Base-by-base conservation (phyloP, 2,797 vertebrate species). In the Nannoperca obscura region DNA sequence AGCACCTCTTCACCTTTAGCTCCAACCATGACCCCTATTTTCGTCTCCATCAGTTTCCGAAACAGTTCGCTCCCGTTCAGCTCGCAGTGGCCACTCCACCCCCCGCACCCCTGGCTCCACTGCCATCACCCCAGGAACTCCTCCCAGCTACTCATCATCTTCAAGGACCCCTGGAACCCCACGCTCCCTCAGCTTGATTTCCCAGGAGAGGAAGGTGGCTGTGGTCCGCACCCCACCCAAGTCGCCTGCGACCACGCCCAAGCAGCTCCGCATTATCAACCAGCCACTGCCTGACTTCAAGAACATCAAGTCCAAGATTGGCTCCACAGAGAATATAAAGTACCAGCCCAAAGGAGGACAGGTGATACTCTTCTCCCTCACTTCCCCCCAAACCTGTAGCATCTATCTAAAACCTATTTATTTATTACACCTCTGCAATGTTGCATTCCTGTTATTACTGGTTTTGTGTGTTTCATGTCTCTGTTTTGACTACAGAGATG, bases 281-380 rank as follows among this genome's bases (percentile, higher is more conserved):
- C 97, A 99, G 86, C 97, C 98, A 8, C 94, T 99, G 86, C 98
- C 98, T 24, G 98, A 99, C 93, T 96, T 98, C 90, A 99, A 98
- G 94, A 99, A 98, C 7, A 76, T 99, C 94, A 97, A 94, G 87
- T 99, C 98, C 87, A 99, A 99, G 95, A 97, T 99, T 2, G 97
- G 98, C 77, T 99, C 98, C 66, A 99, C 94, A 14, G 98, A 99
- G 44, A 99, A 99, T 82, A 99, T 99, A 92, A 99, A 96, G 91
- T 98, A 99, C 91, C 98, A 99, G 92, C 98, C 98, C 13, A 98
- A 98, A 94, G 98, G 97, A 64, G 98, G 98, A 10, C 98, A 99
- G 97, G 98, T 98, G 95, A 97, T 30, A 4, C 61, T 71, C 62
- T 71, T 59, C 30, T 57, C 38, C 53, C 8, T 60, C 52, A 66